phyloP scores from a whole-genome alignment of 2,888 invertebrate species.

The Ornithoptera priamus region DNA sequence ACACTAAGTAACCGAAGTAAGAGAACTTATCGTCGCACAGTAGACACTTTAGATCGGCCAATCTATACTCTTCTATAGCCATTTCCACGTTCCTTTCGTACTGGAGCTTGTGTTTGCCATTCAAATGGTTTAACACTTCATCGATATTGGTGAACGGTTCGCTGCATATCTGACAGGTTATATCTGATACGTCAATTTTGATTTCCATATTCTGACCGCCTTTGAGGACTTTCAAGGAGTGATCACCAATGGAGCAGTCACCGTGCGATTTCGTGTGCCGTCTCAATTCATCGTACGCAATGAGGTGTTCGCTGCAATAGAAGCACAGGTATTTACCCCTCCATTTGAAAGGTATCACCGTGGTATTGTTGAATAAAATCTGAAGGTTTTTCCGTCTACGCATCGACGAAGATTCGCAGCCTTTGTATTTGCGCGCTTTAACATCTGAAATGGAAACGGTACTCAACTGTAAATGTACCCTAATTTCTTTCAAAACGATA shows the following conservation, averaged over 20 bases:
- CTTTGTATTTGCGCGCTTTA: conserved; percentile 61
- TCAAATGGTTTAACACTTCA: conserved; percentile 56
- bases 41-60: conserved; percentile 59
- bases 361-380: conserved; percentile 69
- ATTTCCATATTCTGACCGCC: conserved; percentile 74
- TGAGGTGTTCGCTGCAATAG: conserved; percentile 66
- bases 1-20: conserved; percentile 69
- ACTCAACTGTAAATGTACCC: conserved; percentile 64
- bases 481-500: conserved; percentile 18
- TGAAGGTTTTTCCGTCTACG: conserved; percentile 67
- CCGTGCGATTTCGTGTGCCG: conserved; percentile 68
- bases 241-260: conserved; percentile 60
- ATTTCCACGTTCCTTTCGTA: conserved; percentile 65
- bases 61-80: conserved; percentile 66
- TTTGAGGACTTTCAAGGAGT: conserved; percentile 66
- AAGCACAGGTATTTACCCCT: conserved; percentile 73
- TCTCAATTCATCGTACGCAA: conserved; percentile 57
- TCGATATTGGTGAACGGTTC: conserved; percentile 49
- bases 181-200: conserved; percentile 66
- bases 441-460: conserved; percentile 66
- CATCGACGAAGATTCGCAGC: conserved; percentile 66
- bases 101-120: conserved; percentile 55
- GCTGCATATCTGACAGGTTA: conserved; percentile 61
- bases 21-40: conserved; percentile 62
- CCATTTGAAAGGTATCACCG: conserved; percentile 74